Evolutionary conservation across 2,888 invertebrate genomes (phyloP), one percentile per base, ranked within the genome.

Genomic region (Aphelenchoides bicaudatus): DNA sequence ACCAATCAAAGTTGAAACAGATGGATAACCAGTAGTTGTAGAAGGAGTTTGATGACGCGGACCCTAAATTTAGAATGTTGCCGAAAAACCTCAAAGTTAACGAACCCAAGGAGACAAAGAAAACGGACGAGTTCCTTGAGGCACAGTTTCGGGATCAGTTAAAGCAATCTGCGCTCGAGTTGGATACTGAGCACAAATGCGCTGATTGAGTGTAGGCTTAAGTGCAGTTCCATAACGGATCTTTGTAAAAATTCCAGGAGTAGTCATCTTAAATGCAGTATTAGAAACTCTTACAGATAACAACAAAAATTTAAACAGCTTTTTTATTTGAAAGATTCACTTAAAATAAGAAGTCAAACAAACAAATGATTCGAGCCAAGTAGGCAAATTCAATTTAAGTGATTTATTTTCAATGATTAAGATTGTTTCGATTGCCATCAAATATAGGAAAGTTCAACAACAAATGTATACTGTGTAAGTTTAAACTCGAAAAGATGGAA

Each of bases 171-270:
- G 39, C n/a, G 53, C 3, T n/a, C n/a, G 5, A 6, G 39, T 43
- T 16, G 53, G 53, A n/a, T 28, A 3, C 25, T 53, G 27, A 4
- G 53, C 39, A n/a, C 43, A 38, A 28, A 47, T 47, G 53, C n/a
- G 10, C 27, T 30, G 23, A 16, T 13, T 13, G 25, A 13, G 21
- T 13, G 23, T 28, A n/a, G 57, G 57, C 39, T 39, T 53, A 10
- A 56, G n/a, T 8, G 51, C 51, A 6, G 57, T 56, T 13, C 57
- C 57, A 27, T 37, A 56, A 29, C 57, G 50, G 3, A 56, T 39
- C 25, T 30, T 21, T 16, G 27, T 19, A 16, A 48, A 48, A 8
- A 48, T 34, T n/a, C n/a, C 34, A 34, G n/a, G n/a, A n/a, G n/a
- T 10, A 16, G 43, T 16, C 43, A 43, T 43, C 38, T 37, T 16